These are phyloP conservation scores for Tokudaia tokunoshimensis DNA, from an alignment of 2,797 vertebrate species.

Conservation along the genomic window DNA sequence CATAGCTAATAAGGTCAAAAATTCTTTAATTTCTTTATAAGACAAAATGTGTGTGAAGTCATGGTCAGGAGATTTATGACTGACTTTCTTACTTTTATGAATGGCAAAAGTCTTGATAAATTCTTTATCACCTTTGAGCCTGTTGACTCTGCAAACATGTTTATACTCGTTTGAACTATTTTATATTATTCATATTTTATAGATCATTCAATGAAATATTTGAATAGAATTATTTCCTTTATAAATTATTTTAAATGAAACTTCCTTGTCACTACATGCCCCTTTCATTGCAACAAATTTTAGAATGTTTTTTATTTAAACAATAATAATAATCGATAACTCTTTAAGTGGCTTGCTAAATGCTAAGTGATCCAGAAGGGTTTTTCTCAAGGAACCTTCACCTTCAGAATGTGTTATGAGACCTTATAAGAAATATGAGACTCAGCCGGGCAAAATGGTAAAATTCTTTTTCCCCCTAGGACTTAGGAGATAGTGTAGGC, in stretches of 20 bases:
- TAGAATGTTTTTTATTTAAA: not conserved
- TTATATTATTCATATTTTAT: not conserved
- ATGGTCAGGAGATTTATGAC: slow-evolving; percentile 14
- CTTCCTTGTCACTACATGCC: not conserved
- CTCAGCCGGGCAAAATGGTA: not conserved
- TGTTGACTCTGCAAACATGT: not conserved
- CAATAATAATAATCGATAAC: not conserved
- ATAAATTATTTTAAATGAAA: not conserved
- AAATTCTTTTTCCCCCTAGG: not conserved
- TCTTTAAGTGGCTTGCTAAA: not conserved
- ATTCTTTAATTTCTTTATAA: slow-evolving; percentile 53
- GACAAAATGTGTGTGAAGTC: slow-evolving; percentile 16
- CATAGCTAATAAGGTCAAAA: slow-evolving; percentile 57
- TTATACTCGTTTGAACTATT: not conserved
- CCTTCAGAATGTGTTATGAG: not conserved
- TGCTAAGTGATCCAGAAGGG: not conserved
- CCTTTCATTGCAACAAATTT: not conserved
- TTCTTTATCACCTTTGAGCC: not conserved
- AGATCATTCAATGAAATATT: not conserved
- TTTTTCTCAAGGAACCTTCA: slow-evolving; percentile 27
- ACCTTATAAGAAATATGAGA: not conserved
- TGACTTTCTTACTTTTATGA: slow-evolving; percentile 34
- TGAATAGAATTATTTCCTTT: not conserved
- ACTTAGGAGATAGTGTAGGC: not conserved
- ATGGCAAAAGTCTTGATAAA: not conserved